Percentiles rank a stretch among this genome's conserved stretches.
Conservation (phyloP, 2,113 vertebrate genomes). For the Colaptes auratus region DNA sequence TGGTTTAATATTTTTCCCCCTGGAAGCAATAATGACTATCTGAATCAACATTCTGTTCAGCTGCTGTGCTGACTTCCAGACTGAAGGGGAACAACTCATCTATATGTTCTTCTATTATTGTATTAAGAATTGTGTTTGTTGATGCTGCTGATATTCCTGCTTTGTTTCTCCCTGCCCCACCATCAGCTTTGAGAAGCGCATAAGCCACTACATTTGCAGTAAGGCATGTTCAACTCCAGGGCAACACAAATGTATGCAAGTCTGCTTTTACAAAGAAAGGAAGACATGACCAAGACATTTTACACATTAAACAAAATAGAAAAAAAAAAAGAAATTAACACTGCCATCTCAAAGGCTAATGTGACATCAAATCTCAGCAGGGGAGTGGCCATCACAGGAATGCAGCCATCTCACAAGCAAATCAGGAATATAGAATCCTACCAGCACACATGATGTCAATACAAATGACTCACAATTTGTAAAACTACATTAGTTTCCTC, state of each 20-base stretch:
- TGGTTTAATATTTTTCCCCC: neutral
- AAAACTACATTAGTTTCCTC: neutral
- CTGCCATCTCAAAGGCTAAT: neutral
- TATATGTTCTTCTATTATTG: neutral
- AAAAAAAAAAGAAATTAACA: neutral
- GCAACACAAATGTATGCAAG: neutral
- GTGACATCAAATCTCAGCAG: neutral
- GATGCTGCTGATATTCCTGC: neutral
- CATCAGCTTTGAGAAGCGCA: neutral
- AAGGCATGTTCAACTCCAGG: neutral
- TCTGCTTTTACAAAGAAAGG: neutral
- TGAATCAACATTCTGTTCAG: neutral
- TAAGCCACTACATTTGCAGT: neutral
- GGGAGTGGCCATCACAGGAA: neutral
- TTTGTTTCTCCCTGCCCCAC: accelerated
- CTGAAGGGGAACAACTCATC: neutral
- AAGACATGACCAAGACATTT: neutral
- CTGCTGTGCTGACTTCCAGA: neutral
- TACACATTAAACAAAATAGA: neutral
- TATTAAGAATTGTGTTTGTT: neutral
- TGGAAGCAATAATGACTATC: neutral
- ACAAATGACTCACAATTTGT: neutral
- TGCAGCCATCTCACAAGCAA: neutral
- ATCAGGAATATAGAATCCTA: neutral
- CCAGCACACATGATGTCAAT: neutral